Conservation (phyloP, 1,140 invertebrate genomes). For the Octopus sinensis region DNA sequence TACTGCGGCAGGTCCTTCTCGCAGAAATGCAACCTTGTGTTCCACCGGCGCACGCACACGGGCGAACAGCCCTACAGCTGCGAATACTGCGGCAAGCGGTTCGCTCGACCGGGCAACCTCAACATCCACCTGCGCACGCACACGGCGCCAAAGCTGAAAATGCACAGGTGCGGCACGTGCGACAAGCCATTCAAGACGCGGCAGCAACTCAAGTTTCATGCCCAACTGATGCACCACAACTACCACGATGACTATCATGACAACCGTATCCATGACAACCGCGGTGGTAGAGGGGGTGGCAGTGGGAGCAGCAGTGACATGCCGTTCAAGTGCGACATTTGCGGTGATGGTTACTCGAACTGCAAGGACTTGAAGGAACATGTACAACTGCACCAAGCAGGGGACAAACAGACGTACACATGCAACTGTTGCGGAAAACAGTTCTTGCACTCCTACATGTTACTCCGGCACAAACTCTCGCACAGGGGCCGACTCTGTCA, state of each 20-base stretch:
- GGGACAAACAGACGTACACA: neutral
- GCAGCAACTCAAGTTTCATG: neutral
- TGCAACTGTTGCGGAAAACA: neutral
- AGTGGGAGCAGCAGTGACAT: neutral
- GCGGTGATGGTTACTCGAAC: neutral
- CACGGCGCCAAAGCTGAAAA: neutral
- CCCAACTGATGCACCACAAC: neutral
- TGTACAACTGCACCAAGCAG: neutral
- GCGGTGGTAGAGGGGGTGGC: too few relatives aligned
- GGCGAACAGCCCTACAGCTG: constrained; percentile 40
- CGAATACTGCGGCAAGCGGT: constrained; percentile 24
- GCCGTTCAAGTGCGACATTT: neutral
- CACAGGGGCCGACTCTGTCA: neutral
- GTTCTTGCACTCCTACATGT: neutral
- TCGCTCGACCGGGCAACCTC: constrained; percentile 4
- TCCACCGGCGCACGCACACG: constrained; percentile 34
- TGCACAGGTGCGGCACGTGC: neutral
- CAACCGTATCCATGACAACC: too few relatives aligned
- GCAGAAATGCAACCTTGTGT: constrained; percentile 31
- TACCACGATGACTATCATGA: too few relatives aligned
- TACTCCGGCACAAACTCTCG: neutral
- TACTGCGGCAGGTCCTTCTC: constrained; percentile 36
- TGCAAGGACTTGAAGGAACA: neutral
- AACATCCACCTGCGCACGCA: neutral
- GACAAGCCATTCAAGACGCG: neutral